phyloP scores from a whole-genome alignment of 2,113 vertebrate genomes.

The Microcebus tavaratra region DNA sequence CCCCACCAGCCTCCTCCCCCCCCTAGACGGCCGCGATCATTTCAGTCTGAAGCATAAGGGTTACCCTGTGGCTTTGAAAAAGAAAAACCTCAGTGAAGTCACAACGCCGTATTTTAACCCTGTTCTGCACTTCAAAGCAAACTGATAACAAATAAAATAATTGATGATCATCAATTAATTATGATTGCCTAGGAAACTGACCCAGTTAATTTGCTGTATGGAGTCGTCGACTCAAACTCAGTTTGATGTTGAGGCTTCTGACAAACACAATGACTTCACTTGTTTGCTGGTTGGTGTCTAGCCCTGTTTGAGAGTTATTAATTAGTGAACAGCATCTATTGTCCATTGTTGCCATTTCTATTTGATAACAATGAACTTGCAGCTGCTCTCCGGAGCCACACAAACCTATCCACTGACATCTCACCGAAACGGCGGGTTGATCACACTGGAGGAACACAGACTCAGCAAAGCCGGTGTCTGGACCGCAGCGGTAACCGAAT shows the following conservation, averaged over 20 bases:
- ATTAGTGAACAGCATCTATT: background rate
- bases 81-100: background rate
- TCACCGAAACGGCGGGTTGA: accelerated
- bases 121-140: background rate
- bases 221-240: background rate
- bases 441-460: background rate
- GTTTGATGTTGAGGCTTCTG: background rate
- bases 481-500: background rate
- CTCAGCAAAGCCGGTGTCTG: background rate
- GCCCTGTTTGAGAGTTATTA: background rate
- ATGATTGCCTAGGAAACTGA: background rate
- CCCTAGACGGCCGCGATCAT: accelerated
- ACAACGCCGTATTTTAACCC: background rate
- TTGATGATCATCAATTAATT: background rate
- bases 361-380: background rate
- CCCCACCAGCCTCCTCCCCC: background rate
- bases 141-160: background rate
- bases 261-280: background rate
- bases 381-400: background rate
- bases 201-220: background rate
- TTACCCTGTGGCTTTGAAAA: background rate
- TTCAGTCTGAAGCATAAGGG: background rate
- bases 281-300: background rate
- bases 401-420: no score
- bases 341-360: background rate